Conservation (phyloP, 2,797 vertebrate genomes). For the Centroberyx gerrardi region DNA sequence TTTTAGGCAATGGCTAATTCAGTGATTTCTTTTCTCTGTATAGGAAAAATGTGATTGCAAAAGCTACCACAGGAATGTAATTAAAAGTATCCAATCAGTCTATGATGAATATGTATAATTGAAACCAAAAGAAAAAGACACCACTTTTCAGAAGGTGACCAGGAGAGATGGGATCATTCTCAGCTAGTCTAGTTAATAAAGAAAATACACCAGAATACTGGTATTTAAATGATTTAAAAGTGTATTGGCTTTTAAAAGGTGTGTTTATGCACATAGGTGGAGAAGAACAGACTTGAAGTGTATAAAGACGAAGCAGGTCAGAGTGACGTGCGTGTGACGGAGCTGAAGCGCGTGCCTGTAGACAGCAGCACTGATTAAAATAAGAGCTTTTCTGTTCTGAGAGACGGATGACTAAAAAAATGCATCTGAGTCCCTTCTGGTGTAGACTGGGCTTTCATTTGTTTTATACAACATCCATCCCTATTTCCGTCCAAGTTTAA, state of each 20-base stretch:
- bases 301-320: slow-evolving; percentile 6
- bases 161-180: slow-evolving; percentile 36
- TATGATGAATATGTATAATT: too few species aligned
- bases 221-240: slow-evolving; percentile 46
- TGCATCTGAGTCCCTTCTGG: neutral
- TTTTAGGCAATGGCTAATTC: too few species aligned
- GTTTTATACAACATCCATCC: neutral
- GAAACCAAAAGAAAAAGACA: slow-evolving; percentile 17
- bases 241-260: slow-evolving; percentile 36
- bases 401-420: neutral
- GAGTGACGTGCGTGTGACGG: neutral
- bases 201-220: slow-evolving; percentile 40
- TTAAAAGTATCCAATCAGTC: too few species aligned
- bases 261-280: slow-evolving; percentile 15
- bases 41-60: too few species aligned
- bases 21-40: too few species aligned
- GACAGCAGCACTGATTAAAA: neutral
- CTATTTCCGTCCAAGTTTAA: neutral
- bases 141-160: slow-evolving; percentile 33
- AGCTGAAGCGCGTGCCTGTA: neutral
- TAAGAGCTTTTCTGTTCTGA: too few species aligned
- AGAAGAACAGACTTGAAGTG: neutral
- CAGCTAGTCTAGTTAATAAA: slow-evolving; percentile 51
- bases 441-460: slow-evolving; percentile 1
- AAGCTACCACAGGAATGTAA: too few species aligned